A percentile compares a stretch with the other conserved stretches of the same genome.
phyloP scores from a whole-genome alignment of 2,797 vertebrate genomes.

The Pterois miles region DNA sequence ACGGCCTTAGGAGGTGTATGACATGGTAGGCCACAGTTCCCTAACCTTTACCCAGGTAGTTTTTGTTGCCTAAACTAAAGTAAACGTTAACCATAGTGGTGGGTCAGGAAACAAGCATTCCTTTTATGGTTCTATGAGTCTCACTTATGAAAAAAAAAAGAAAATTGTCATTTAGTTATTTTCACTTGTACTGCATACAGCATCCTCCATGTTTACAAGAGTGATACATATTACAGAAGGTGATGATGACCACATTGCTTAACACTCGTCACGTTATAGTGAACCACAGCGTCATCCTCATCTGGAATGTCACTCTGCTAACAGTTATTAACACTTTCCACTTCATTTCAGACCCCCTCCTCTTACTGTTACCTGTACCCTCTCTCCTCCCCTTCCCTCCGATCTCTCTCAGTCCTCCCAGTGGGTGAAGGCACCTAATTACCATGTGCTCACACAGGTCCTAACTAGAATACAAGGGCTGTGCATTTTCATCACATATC shows the following conservation, averaged over 20 bases:
- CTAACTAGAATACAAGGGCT: no score
- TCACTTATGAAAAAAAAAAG: not conserved
- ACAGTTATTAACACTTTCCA: conserved; percentile 12
- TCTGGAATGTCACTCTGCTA: conserved; percentile 7
- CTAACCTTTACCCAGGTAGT: no score
- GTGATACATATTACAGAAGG: not conserved
- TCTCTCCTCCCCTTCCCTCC: no score
- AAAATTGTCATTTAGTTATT: not conserved
- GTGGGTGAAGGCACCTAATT: no score
- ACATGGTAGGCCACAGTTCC: not conserved
- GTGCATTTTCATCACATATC: no score
- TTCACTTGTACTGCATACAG: not conserved
- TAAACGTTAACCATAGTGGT: not conserved
- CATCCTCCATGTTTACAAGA: not conserved
- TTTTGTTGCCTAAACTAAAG: not conserved
- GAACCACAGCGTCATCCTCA: not conserved
- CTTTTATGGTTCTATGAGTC: not conserved
- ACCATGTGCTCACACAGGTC: no score
- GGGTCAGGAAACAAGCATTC: not conserved
- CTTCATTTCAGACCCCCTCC: conserved; percentile 24
- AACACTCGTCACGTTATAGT: not conserved
- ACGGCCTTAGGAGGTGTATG: not conserved
- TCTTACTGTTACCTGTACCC: not conserved
- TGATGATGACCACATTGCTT: not conserved
- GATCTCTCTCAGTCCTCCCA: no score